A percentile compares a stretch with the other conserved stretches of the same genome.
These are phyloP conservation scores for Machaerirhynchus nigripectus DNA, from an alignment of 2,113 vertebrate species.

Conservation along the genomic window DNA sequence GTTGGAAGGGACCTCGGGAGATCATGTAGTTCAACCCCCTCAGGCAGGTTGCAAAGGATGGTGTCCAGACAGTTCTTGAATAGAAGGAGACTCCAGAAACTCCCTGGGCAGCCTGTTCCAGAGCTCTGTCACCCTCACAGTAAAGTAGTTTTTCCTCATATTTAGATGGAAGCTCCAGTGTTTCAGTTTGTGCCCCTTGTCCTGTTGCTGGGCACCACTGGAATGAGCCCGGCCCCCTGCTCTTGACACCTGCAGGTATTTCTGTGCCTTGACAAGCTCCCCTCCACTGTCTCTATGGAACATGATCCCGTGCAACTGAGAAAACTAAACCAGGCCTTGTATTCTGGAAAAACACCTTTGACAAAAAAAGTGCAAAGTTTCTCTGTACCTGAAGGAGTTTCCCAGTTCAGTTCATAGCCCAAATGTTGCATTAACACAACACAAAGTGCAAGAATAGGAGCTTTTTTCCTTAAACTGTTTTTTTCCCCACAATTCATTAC, in stretches of 20 bases:
- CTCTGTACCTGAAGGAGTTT: not conserved
- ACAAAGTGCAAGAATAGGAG: not conserved
- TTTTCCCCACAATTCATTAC: not conserved
- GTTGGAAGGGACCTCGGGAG: not conserved
- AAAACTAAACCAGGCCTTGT: not conserved
- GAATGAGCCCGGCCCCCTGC: not conserved
- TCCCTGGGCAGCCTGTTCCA: not conserved
- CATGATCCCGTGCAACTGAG: not conserved
- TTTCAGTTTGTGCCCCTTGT: not conserved
- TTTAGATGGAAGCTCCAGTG: not conserved
- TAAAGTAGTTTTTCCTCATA: not conserved
- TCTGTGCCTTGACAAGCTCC: not conserved
- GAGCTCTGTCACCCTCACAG: not conserved
- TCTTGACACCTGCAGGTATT: not conserved
- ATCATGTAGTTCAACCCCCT: fast-evolving
- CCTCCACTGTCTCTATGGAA: not conserved
- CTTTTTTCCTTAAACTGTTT: not conserved
- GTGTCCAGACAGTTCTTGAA: not conserved
- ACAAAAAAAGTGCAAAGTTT: not conserved
- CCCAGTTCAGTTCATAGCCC: not conserved
- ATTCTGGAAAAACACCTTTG: not conserved
- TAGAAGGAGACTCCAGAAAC: not conserved
- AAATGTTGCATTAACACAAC: not conserved
- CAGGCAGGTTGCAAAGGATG: not conserved
- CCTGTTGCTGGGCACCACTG: not conserved